Conservation (phyloP, 2,888 invertebrate species). For the Colostygia pectinataria region DNA sequence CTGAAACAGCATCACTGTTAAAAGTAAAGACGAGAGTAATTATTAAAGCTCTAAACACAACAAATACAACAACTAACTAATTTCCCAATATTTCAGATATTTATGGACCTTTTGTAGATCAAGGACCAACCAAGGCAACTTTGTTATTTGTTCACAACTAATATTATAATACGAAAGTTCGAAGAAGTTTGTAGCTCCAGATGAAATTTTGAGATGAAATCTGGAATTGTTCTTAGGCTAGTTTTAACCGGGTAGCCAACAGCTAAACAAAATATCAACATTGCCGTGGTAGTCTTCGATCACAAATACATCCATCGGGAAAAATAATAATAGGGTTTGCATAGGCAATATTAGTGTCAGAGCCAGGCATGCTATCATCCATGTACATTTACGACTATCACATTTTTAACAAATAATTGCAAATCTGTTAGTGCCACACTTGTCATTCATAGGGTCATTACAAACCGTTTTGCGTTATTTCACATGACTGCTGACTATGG, state of each 20-base stretch:
- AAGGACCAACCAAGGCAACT: too few relatives aligned
- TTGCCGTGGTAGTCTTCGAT: not conserved
- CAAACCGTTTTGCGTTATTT: constrained; percentile 69
- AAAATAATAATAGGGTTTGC: not conserved
- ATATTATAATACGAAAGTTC: too few relatives aligned
- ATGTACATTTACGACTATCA: not conserved
- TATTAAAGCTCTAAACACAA: not conserved
- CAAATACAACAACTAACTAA: not conserved
- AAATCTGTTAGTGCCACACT: constrained; percentile 20
- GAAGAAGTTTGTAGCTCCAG: too few relatives aligned
- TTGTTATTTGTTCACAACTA: too few relatives aligned
- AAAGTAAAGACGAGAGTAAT: not conserved
- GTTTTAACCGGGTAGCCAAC: too few relatives aligned
- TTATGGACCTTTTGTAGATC: too few relatives aligned
- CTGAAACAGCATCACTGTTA: constrained; percentile 9
- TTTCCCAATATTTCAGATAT: too few relatives aligned
- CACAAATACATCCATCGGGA: not conserved
- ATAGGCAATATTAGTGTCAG: not conserved
- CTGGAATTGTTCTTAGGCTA: too few relatives aligned
- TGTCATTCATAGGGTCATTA: constrained; percentile 39
- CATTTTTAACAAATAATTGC: not conserved
- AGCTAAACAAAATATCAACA: too few relatives aligned
- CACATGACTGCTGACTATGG: constrained; percentile 65
- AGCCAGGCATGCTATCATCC: not conserved
- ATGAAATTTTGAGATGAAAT: too few relatives aligned